Evolutionary conservation across 1,140 invertebrate species (phyloP), one percentile per base, ranked within the genome.

Genomic region (Druon quercuslanigerum): DNA sequence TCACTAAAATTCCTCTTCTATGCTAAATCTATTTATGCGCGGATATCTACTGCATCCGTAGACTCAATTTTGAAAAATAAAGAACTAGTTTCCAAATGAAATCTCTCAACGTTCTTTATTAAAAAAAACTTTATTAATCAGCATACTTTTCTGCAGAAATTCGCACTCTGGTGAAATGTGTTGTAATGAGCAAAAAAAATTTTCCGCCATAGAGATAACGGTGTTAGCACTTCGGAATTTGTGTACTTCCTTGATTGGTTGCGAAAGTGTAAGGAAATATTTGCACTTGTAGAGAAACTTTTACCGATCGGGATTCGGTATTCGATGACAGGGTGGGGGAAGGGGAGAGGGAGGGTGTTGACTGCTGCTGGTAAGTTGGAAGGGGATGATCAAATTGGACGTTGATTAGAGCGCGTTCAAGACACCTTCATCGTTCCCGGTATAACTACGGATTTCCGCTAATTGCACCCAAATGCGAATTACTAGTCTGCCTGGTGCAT

Each of bases 361-460:
- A 56, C 54, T 56, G 9, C 54, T 8, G 17, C 20, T 19, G 54
- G 17, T 3, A 20, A 56, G 20, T 56, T 56, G 20, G 54, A 19
- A 12, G 54, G 54, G 54, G 52, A 19, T 56, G 54, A 56, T 56
- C 17, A 19, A 56, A 56, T 56, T 56, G 54, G 20, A 56, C 54
- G 54, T n/a, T 56, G 54, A 56, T 56, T 56, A 56, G 54, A 19
- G 54, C 54, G 12, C 54, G 54, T 56, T 56, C 54, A 56, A 56
- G 54, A 56, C 54, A 56, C 54, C 54, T 56, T 56, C 54, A 19
- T 56, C 54, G 17, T 8, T 6, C 19, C 19, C 52, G 17, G n/a
- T 56, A 56, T 56, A 56, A 56, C 52, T n/a, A 56, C 54, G 54
- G n/a, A 19, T 56, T 56, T 56, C 5, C 54, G 19, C 20, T 56